Percentiles rank a stretch among this genome's conserved stretches.
These are phyloP conservation scores for Xylocampa areola DNA, from an alignment of 2,888 invertebrate species.

Conservation along the genomic window DNA sequence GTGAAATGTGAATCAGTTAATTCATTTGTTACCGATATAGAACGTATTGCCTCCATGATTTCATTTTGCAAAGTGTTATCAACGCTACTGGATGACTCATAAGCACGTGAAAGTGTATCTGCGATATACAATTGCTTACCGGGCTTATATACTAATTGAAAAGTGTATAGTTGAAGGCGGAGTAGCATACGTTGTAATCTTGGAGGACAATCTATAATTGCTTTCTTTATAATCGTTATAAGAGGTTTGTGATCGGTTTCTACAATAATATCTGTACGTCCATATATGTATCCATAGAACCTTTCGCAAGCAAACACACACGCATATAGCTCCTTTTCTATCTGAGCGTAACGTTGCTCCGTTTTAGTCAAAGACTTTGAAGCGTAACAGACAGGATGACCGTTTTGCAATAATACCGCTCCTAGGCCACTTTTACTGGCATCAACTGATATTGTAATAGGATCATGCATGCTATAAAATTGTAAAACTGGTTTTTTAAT, in stretches of 20 bases:
- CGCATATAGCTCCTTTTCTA: slow-evolving; percentile 51
- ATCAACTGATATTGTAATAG: slow-evolving; percentile 28
- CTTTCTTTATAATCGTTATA: slow-evolving; percentile 41
- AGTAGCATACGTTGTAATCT: slow-evolving; percentile 50
- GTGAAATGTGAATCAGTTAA: slow-evolving; percentile 37
- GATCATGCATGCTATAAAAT: slow-evolving; percentile 41
- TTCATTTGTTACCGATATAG: slow-evolving; percentile 10
- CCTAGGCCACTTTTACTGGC: slow-evolving; percentile 50
- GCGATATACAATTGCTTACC: slow-evolving; percentile 50
- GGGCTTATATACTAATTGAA: slow-evolving; percentile 47
- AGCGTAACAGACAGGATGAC: slow-evolving; percentile 48
- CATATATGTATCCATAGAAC: slow-evolving; percentile 19
- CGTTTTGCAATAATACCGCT: slow-evolving; percentile 45
- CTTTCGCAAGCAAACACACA: slow-evolving; percentile 32
- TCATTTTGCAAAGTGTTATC: not conserved
- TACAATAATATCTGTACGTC: slow-evolving; percentile 27
- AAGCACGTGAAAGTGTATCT: slow-evolving; percentile 46
- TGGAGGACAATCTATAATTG: slow-evolving; percentile 21
- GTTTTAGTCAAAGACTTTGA: slow-evolving; percentile 43
- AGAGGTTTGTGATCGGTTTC: slow-evolving; percentile 41
- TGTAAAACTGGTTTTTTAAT: slow-evolving; percentile 38
- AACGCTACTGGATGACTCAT: too few relatives aligned
- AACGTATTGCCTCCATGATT: slow-evolving; percentile 20
- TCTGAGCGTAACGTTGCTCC: slow-evolving; percentile 46
- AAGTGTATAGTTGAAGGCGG: slow-evolving; percentile 44